A percentile compares a stretch with the other conserved stretches of the same genome.
phyloP scores from a whole-genome alignment of 2,113 vertebrate genomes.

The Orycteropus afer region DNA sequence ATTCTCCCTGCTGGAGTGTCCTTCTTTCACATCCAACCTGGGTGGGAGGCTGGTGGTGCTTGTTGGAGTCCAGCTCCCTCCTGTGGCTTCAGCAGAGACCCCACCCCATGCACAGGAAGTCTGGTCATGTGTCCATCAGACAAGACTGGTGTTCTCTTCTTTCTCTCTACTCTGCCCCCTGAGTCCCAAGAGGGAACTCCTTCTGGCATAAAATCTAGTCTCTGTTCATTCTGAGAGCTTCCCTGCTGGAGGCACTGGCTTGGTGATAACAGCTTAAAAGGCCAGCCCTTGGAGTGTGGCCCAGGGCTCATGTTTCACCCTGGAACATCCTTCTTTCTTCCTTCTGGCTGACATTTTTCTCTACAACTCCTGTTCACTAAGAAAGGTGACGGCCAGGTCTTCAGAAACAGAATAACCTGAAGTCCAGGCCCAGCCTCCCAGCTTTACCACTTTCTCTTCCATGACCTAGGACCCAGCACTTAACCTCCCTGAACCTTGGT shows the following conservation, averaged over 20 bases:
- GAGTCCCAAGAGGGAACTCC: neutral
- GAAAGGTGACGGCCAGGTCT: neutral
- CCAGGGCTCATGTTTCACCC: neutral
- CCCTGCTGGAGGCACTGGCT: too few relatives aligned
- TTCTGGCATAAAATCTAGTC: neutral
- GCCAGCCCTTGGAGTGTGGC: neutral
- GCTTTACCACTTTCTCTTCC: neutral
- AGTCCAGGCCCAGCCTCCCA: neutral
- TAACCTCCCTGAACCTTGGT: neutral
- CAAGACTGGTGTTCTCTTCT: neutral
- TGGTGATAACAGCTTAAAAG: neutral
- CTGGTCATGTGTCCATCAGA: neutral
- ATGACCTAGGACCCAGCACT: neutral
- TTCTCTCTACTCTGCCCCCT: neutral
- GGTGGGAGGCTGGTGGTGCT: neutral
- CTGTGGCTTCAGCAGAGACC: neutral
- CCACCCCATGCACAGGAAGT: neutral
- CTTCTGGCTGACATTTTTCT: slow-evolving; percentile 19
- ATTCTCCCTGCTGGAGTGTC: neutral
- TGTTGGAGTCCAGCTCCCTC: neutral
- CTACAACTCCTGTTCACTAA: neutral
- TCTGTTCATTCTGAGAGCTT: neutral
- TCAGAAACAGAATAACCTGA: neutral
- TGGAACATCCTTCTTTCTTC: neutral
- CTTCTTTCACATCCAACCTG: neutral